Base-by-base conservation (phyloP, 2,113 vertebrate genomes). In the Castor canadensis region DNA sequence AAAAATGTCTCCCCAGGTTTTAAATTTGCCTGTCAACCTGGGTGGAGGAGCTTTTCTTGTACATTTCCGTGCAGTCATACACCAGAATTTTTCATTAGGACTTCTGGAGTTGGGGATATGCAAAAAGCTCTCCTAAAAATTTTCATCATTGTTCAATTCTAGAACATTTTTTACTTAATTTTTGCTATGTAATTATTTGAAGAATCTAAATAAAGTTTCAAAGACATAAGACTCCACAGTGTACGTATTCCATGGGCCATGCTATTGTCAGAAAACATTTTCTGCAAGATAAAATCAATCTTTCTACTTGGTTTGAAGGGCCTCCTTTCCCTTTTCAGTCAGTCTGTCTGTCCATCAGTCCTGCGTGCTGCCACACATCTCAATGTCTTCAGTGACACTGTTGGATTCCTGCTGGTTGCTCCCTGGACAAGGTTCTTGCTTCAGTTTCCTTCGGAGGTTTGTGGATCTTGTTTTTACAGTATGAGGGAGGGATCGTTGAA, bases 321-420 rank as follows among this genome's bases (percentile, higher is more conserved):
- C 24, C 8, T 40, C 54, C 22, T 0, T 32, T 58, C 64, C 0
- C 0, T 3, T 40, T 52, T 35, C n/a, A n/a, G 35, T 11, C 2
- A 45, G 30, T 56, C 82, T 12, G 3, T 26, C 56, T 66, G 71
- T n/a, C 32, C 0, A 0, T 32, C 9, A 30, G 72, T 7, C 40
- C 56, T 19, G 30, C 2, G 1, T 35, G 11, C 0, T 3, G 28
- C 49, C 19, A 22, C 1, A 1, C 15, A 15, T 30, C 47, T 73
- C 6, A 9, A 16, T 1, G 20, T 9, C 1, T 15, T 38, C 3
- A 3, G 19, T 45, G 28, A 26, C 47, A 62, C 30, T 13, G 3
- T 8, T 82, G 47, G 16, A 19, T 32, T 82, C 32, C 60, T n/a
- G 3, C 3, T 3, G n/a, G 12, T 16, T 11, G 28, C 5, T 0